Evolutionary conservation across 2,797 vertebrate genomes (phyloP), one percentile per base, ranked within the genome.

Genomic region (Hephaestus fuliginosus): DNA sequence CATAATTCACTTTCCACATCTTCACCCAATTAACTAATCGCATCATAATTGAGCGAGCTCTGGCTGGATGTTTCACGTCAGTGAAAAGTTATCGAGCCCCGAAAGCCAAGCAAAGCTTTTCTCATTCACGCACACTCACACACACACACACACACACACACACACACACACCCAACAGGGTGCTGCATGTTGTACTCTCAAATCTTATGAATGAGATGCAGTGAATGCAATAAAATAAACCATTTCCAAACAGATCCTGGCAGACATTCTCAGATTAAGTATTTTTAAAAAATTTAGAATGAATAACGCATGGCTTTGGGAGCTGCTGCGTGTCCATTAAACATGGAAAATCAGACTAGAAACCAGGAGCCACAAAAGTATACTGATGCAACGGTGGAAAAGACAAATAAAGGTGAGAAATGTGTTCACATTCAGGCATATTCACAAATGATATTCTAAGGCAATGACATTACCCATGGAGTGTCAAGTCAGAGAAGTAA

Each of bases 11-110:
- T 94, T 93, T 93, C 90, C 90, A 94, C 91, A 93, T 94, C 89
- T 94, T 91, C 89, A 91, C 91, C 85, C 77, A 92, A 93, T 95
- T 94, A 94, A 90, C 86, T 92, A 93, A 95, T 93, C 86, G 22
- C 74, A 92, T 93, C 84, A 91, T 85, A 94, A 93, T 88, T 68
- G 69, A 85, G 84, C 1, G 10, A 74, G 77, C 64, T 60, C 78
- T 82, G 86, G 84, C 83, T 86, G 76, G 66, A 86, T 76, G 80
- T 80, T 89, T 81, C 83, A 87, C 58, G 62, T 87, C 86, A 87
- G 64, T 18, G 74, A 88, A 80, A 84, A 79, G 70, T 83, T 88
- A 81, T 87, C 11, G 77, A 83, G 67, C 30, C 63, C 43, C 18
- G 7, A 67, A 53, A 52, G 62, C 71, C 69, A 77, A 53, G 63